These are phyloP conservation scores for Laodelphax striatellus DNA, from an alignment of 1,140 invertebrate species.

Conservation along the genomic window DNA sequence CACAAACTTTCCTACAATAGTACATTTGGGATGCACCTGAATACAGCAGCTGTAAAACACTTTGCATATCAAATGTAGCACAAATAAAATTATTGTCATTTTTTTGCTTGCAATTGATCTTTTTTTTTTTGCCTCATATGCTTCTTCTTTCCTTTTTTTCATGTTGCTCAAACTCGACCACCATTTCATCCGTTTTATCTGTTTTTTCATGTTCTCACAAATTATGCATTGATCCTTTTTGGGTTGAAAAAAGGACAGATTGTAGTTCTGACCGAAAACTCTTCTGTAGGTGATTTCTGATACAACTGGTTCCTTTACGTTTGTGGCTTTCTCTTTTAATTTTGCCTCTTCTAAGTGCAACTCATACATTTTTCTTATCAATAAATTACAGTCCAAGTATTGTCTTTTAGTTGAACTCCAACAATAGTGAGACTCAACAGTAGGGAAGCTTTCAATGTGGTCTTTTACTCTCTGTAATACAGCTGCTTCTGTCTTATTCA, in stretches of 20 bases:
- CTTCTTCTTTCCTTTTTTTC: no score
- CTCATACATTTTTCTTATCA: not conserved
- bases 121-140: conserved; percentile 1
- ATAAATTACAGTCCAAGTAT: not conserved
- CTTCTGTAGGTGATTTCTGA: not conserved
- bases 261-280: not conserved
- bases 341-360: not conserved
- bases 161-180: no score
- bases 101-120: not conserved
- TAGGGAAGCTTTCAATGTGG: not conserved
- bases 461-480: not conserved
- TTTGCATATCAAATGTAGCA: conserved; percentile 21
- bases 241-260: not conserved
- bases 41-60: conserved; percentile 22
- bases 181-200: no score
- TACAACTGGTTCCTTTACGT: not conserved
- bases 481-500: not conserved
- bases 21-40: conserved; percentile 20
- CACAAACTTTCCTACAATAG: conserved; percentile 22
- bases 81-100: conserved; percentile 10
- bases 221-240: not conserved
- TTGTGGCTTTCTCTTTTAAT: not conserved
- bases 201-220: no score
- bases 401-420: not conserved
- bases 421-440: not conserved